These are phyloP conservation scores for Ceraclea dissimilis DNA, from an alignment of 2,888 invertebrate genomes.

Conservation along the genomic window DNA sequence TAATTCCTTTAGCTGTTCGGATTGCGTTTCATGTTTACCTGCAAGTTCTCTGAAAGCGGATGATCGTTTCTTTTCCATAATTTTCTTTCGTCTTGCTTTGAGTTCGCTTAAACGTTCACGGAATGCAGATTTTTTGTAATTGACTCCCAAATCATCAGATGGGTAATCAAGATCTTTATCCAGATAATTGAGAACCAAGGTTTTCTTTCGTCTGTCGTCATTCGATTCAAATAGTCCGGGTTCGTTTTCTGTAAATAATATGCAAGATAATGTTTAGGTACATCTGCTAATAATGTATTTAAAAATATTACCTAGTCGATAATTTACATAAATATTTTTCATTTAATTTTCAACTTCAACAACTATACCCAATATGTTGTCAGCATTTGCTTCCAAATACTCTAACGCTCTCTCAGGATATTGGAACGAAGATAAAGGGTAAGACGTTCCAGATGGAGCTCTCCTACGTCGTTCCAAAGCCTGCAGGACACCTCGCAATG, in stretches of 20 bases:
- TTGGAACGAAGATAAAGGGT: slow-evolving; percentile 20
- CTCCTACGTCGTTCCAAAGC: slow-evolving; percentile 48
- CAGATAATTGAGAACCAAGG: slow-evolving; percentile 13
- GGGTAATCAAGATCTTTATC: slow-evolving; percentile 18
- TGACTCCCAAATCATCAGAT: slow-evolving; percentile 14
- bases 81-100: slow-evolving; percentile 16
- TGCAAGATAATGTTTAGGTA: background rate
- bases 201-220: slow-evolving; percentile 6
- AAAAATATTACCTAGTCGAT: background rate
- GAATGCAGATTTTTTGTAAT: slow-evolving; percentile 20
- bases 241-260: slow-evolving; percentile 17
- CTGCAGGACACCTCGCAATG: slow-evolving; percentile 46
- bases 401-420: slow-evolving; percentile 18
- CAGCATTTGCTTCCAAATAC: slow-evolving; percentile 14
- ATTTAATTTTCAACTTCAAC: too few relatives aligned
- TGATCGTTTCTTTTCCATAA: slow-evolving; percentile 40
- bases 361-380: slow-evolving; percentile 17
- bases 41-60: slow-evolving; percentile 50
- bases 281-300: background rate
- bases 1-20: slow-evolving; percentile 32
- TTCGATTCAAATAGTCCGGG: slow-evolving; percentile 15
- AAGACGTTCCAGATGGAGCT: slow-evolving; percentile 28
- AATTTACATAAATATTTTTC: background rate
- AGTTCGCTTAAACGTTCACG: slow-evolving; percentile 19
- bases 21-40: slow-evolving; percentile 42